These are phyloP conservation scores for Crambe crambe DNA, from an alignment of 37 sponge, comb jelly and placozoan genomes.

Conservation along the genomic window DNA sequence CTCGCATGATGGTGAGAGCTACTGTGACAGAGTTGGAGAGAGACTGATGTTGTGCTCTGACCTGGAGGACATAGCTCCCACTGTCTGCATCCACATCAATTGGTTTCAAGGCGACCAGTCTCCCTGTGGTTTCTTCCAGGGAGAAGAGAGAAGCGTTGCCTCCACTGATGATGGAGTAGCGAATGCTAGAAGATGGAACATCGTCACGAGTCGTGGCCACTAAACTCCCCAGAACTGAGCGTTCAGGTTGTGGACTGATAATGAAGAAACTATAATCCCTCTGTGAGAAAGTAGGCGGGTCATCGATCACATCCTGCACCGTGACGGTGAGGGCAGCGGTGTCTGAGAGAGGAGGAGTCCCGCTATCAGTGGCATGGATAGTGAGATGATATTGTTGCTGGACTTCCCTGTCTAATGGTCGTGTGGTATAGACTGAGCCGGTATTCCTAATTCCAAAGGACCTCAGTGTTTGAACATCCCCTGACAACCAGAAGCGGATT, in stretches of 20 bases:
- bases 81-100: neutral
- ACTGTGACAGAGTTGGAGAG: slow-evolving; percentile 18
- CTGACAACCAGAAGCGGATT: slow-evolving; percentile 10
- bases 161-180: slow-evolving; percentile 15
- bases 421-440: neutral
- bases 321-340: slow-evolving; percentile 1
- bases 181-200: neutral
- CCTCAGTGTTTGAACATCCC: neutral
- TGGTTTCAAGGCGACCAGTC: neutral
- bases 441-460: neutral
- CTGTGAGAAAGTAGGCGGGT: slow-evolving; percentile 33
- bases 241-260: neutral
- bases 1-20: slow-evolving; percentile 1
- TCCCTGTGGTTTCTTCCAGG: slow-evolving; percentile 22
- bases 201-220: slow-evolving; percentile 14
- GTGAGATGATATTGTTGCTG: neutral
- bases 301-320: slow-evolving; percentile 23
- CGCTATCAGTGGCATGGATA: slow-evolving; percentile 14
- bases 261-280: slow-evolving; percentile 5
- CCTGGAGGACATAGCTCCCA: neutral
- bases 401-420: slow-evolving; percentile 7
- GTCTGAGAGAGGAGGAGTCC: slow-evolving; percentile 1
- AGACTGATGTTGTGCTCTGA: slow-evolving; percentile 23
- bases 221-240: slow-evolving; percentile 4
- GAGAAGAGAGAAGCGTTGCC: neutral